These are phyloP conservation scores for Eubasilissa regina DNA, from an alignment of 1,140 invertebrate genomes.

Conservation along the genomic window DNA sequence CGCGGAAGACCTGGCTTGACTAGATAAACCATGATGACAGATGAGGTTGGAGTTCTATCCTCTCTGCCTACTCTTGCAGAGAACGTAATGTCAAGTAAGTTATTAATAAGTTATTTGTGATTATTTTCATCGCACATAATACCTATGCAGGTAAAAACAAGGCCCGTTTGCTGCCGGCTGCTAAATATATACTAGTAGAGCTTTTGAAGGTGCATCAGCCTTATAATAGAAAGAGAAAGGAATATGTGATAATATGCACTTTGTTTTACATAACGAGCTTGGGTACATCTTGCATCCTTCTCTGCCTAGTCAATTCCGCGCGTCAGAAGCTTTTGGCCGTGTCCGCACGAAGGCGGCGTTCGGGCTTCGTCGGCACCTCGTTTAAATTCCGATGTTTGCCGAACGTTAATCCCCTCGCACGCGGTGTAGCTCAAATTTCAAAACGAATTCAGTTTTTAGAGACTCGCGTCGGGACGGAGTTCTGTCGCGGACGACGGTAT, in stretches of 20 bases:
- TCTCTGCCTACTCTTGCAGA: no score
- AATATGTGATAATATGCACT: constrained; percentile 3
- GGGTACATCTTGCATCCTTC: constrained; percentile 20
- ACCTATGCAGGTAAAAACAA: no score
- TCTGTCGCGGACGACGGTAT: constrained; percentile 2
- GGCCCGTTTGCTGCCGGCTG: no score
- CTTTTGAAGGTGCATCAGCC: not conserved
- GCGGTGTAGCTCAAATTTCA: constrained; percentile 42
- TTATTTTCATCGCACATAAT: no score
- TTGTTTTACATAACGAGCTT: not conserved
- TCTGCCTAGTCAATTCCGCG: constrained; percentile 13
- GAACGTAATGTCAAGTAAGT: no score
- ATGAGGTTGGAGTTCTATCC: no score
- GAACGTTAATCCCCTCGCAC: constrained; percentile 51
- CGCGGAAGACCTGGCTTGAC: no score
- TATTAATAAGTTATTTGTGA: no score
- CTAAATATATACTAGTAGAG: not conserved
- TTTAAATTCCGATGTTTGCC: constrained; percentile 55
- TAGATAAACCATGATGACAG: no score
- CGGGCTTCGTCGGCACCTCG: constrained; percentile 37
- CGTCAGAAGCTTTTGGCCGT: constrained; percentile 36
- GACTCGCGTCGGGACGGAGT: not conserved
- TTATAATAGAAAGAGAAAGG: constrained; percentile 5
- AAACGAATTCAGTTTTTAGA: constrained; percentile 46
- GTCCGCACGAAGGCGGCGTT: constrained; percentile 9